Evolutionary conservation across 92 coral and sea anemone genomes (phyloP), one percentile per base, ranked within the genome.

Genomic region (Bergia sp.): DNA sequence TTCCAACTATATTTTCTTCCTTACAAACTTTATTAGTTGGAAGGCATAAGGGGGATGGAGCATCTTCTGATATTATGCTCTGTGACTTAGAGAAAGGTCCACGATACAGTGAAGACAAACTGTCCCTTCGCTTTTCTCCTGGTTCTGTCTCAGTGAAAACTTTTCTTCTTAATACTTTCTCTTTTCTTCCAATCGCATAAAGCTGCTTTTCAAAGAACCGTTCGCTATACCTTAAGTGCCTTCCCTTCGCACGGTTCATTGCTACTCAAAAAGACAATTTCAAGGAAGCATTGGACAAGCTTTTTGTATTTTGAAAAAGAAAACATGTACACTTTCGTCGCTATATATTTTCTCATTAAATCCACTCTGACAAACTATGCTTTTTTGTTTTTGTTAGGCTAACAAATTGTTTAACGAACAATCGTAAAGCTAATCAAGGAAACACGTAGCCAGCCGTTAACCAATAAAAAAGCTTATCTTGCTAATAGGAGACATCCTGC

Each of bases 191-290:
- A 37, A 82, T 82, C 47, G 49, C 86, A 61, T 11, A 38, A 3
- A 82, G 86, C 39, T 79, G 82, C n/a, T 79, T 79, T 79, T 79
- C 82, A 7, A 79, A 79, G 39, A 79, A 79, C 16, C 41, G 57
- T 7, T 79, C 82, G 23, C 66, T 49, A 8, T 45, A 44, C 8
- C 18, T 45, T 13, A 79, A 29, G 7, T 79, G 82, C 1, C 64
- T 49, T 49, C 65, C 65, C 13, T 29, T 45, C 42, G 40, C 42
- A 11, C 61, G 82, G 4, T 79, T 79, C 82, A 39, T 77, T 0
- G 57, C 36, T 73, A 36, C 12, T 36, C n/a, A 16, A 16, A 3
- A 21, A 73, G 42, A 0, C 4, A 18, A 37, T 36, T 39, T 7
- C 1, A 7, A 73, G 77, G 40, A 73, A 73, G 16, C 16, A 6